A percentile compares a stretch with the other conserved stretches of the same genome.
Evolutionary conservation across 2,113 vertebrate genomes (phyloP).

Genomic region (Oenanthe oenanthe): DNA sequence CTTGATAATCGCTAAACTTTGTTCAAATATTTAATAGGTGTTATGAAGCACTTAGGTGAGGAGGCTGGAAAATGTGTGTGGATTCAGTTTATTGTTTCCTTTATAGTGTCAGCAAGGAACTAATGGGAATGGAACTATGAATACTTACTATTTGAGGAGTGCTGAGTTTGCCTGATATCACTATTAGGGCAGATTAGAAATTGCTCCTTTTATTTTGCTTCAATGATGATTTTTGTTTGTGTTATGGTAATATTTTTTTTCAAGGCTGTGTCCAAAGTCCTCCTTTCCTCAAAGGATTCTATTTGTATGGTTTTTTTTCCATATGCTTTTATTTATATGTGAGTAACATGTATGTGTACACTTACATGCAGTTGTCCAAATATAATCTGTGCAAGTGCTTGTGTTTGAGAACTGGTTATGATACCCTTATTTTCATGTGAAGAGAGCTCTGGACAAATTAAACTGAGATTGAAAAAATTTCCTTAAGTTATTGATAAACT

Average conservation of each 20-base stretch:
- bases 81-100: conserved; percentile 27
- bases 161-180: conserved; percentile 43
- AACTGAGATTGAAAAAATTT: background rate
- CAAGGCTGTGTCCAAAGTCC: background rate
- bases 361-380: background rate
- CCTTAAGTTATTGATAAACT: background rate
- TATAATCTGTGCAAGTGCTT: background rate
- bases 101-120: background rate
- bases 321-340: background rate
- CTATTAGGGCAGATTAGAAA: conserved; percentile 54
- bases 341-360: background rate
- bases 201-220: background rate
- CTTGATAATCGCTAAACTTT: background rate
- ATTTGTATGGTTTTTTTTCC: background rate
- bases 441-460: background rate
- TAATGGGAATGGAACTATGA: background rate
- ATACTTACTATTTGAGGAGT: conserved; percentile 50
- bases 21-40: background rate
- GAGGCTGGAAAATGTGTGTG: background rate
- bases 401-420: background rate
- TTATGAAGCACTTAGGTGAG: background rate
- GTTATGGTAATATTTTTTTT: background rate
- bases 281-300: background rate
- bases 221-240: background rate
- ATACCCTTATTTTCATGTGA: background rate